Evolutionary conservation across 92 coral and sea anemone species (phyloP), one percentile per base, ranked within the genome.

Genomic region (Porites divaricata): DNA sequence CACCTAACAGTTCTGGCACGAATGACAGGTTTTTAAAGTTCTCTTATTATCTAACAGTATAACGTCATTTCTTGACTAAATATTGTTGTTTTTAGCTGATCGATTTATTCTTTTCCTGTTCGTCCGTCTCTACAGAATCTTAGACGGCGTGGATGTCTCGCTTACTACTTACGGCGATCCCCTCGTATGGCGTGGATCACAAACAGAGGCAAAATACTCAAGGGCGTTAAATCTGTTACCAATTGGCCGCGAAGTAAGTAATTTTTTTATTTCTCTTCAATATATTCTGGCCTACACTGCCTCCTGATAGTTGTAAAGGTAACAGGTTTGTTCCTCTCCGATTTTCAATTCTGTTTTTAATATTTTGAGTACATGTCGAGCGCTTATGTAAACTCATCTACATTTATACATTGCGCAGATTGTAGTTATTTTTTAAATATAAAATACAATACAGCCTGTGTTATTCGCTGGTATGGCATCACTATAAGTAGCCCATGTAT

Each of bases 121-220:
- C n/a, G 6, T 22, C 48, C 45, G 62, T 48, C 12, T 82, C 23
- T 1, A 22, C 72, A 82, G 79, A 50, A 63, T 82, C 52, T 35
- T 82, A 14, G 86, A 82, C 62, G 52, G 52, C 50, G 79, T 82
- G 1, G 86, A 82, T 82, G 78, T 72, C 0, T 72, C 86, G 17
- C 72, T 82, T 13, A 62, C 61, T 59, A 71, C 63, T 3, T 82
- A 72, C 63, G 86, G 86, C 63, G 78, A 82, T 4, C 86, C 86
- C 72, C 23, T 72, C 71, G 17, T 62, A 16, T 82, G 86, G 86
- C 79, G 86, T 16, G 50, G 79, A 14, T 71, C 78, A 1, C 48
- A 35, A 23, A 56, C 86, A 48, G 71, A 82, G 26, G 51, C 8
- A 6, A 82, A 82, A 21, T 82, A 70, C 26, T 61, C 28, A 17